A percentile compares a stretch with the other conserved stretches of the same genome.
These are phyloP conservation scores for Scaptomyza graminum DNA, from an alignment of 1,140 invertebrate genomes.

Conservation along the genomic window DNA sequence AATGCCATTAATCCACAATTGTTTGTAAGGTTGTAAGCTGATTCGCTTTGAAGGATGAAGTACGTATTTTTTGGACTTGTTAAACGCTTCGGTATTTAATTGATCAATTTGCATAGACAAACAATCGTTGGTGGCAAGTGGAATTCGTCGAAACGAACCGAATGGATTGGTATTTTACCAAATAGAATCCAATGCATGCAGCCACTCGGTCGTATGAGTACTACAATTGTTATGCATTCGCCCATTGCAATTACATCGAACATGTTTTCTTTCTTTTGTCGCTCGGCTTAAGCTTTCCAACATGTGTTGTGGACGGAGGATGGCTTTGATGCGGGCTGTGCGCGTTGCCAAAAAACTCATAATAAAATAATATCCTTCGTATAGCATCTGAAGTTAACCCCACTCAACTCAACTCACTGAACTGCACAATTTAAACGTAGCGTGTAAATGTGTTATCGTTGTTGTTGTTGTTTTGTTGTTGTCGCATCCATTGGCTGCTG, in stretches of 20 bases:
- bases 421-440: slow-evolving; percentile 40
- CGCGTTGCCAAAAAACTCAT: slow-evolving; percentile 19
- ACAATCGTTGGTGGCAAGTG: slow-evolving; percentile 14
- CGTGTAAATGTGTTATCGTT: slow-evolving; percentile 28
- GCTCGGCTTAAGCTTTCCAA: slow-evolving; percentile 6
- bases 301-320: slow-evolving; percentile 13
- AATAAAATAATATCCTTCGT: slow-evolving; percentile 26
- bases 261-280: not conserved
- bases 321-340: too few species aligned
- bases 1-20: too few species aligned
- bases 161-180: not conserved
- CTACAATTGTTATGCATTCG: slow-evolving; percentile 26
- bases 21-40: not conserved
- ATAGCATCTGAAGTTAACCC: slow-evolving; percentile 12
- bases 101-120: slow-evolving; percentile 41
- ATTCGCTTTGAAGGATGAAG: not conserved
- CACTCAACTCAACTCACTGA: slow-evolving; percentile 20
- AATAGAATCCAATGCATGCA: not conserved
- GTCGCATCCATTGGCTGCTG: slow-evolving; percentile 8
- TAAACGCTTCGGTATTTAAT: slow-evolving; percentile 20
- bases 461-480: slow-evolving; percentile 6
- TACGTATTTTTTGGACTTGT: slow-evolving; percentile 2
- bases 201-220: slow-evolving; percentile 31
- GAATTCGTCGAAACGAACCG: slow-evolving; percentile 2
- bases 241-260: slow-evolving; percentile 27